phyloP scores from a whole-genome alignment of 2,888 invertebrate genomes.

The Apomyelois bistriatella region DNA sequence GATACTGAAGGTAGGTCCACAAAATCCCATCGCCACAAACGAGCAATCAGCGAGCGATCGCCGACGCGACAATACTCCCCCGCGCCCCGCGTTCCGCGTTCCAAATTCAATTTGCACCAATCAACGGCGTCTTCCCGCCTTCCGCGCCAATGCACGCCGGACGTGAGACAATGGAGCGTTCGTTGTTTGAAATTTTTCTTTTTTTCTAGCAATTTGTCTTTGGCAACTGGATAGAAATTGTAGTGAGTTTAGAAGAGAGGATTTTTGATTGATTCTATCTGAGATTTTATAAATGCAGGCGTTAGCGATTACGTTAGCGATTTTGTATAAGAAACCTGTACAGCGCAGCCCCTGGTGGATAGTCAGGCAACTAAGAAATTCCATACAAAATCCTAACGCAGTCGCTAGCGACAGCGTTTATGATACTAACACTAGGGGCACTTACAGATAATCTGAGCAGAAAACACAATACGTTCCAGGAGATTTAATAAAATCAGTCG shows the following conservation, averaged over 20 bases:
- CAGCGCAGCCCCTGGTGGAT: too few species aligned
- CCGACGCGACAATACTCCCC: constrained; percentile 74
- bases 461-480: too few species aligned
- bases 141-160: constrained; percentile 55
- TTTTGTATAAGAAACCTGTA: too few species aligned
- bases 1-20: constrained; percentile 33
- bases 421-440: too few species aligned
- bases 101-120: constrained; percentile 80
- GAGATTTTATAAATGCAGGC: too few species aligned
- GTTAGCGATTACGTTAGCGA: too few species aligned
- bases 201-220: constrained; percentile 17
- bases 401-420: too few species aligned
- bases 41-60: constrained; percentile 79
- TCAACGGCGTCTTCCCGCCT: constrained; percentile 79
- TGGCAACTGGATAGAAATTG: background rate
- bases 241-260: too few species aligned
- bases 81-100: constrained; percentile 44
- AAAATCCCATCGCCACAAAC: constrained; percentile 57
- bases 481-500: too few species aligned
- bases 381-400: too few species aligned
- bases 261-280: background rate
- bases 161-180: constrained; percentile 46
- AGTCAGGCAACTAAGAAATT: too few species aligned
- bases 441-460: too few species aligned
- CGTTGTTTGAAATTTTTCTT: constrained; percentile 32